Evolutionary conservation across 1,140 invertebrate genomes (phyloP).

Genomic region (Muscidifurax raptorellus): DNA sequence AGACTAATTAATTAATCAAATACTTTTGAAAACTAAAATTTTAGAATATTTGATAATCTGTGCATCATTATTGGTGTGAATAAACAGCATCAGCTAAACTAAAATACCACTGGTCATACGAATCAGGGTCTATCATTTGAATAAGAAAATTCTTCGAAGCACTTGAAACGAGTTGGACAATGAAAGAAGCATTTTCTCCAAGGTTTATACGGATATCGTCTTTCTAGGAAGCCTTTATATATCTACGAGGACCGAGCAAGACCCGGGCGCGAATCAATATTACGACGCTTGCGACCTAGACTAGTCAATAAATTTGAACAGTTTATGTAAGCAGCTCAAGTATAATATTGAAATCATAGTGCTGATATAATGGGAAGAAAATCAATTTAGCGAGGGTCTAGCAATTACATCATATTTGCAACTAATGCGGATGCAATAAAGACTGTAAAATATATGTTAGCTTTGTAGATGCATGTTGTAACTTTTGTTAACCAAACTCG

Average conservation of each 20-base stretch:
- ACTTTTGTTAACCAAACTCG: too few relatives aligned
- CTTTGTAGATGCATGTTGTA: too few relatives aligned
- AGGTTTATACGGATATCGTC: conserved; percentile 29
- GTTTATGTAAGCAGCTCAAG: background rate
- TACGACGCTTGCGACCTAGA: background rate
- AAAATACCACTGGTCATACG: too few relatives aligned
- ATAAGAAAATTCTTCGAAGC: conserved; percentile 5
- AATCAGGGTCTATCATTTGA: background rate
- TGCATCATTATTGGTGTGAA: too few relatives aligned
- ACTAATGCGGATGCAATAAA: background rate
- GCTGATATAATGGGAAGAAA: background rate
- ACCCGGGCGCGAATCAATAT: conserved; percentile 30
- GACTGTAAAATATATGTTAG: background rate
- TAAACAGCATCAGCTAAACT: too few relatives aligned
- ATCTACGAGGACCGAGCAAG: background rate
- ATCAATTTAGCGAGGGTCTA: background rate
- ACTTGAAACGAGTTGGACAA: conserved; percentile 8
- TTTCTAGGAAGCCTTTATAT: conserved; percentile 4
- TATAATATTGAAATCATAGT: background rate
- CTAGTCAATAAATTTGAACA: conserved; percentile 29
- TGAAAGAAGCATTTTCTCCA: background rate
- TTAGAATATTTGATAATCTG: too few relatives aligned
- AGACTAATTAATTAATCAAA: too few relatives aligned
- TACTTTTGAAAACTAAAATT: too few relatives aligned
- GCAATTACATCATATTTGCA: background rate